Base-by-base conservation (phyloP, 1,140 invertebrate species). In the Halesus radiatus region DNA sequence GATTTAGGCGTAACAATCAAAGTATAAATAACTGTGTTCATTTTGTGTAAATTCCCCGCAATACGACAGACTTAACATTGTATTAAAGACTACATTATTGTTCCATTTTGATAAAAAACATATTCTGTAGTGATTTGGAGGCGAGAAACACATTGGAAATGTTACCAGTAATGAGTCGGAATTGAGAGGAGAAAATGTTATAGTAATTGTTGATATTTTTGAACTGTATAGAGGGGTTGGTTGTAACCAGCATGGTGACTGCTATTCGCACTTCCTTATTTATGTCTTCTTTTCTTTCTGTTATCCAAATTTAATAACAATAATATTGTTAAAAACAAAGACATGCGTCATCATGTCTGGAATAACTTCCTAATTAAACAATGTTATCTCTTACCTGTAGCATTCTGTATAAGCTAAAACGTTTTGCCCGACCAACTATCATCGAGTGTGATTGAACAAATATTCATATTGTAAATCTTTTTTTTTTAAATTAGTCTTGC, bases 191-290 rank as follows among this genome's bases (percentile, higher is more conserved):
- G 68, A 53, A 62, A 37, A 76, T 79, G 70, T 79, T 79, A 81
- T 80, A 77, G 62, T 77, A 77, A 68, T 77, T 82, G 78, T 82
- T 81, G 75, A 81, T 79, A 82, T 80, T 81, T 79, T 81, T 81
- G 74, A 79, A 56, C 78, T 73, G 78, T 64, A 68, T 72, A 18
- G 29, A 76, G 45, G 73, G n/a, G 26, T 76, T n/a, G 26, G 56
- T n/a, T n/a, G 18, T 56, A 72, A 72, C 20, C 37, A 20, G 22
- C 62, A 53, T 75, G 56, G 29, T 76, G 74, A 62, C 74, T 29
- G 29, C 29, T 32, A n/a, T 66, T 29, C 16, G 22, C 23, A 66
- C 26, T 66, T 60, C 56, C 56, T 60, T 23, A 60, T 60, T 58
- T 60, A 22, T 29, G 2, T 60, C 16, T 23, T 7, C 13, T 60